Evolutionary conservation across 2,797 vertebrate genomes (phyloP).

Genomic region (Falco novaeseelandiae): DNA sequence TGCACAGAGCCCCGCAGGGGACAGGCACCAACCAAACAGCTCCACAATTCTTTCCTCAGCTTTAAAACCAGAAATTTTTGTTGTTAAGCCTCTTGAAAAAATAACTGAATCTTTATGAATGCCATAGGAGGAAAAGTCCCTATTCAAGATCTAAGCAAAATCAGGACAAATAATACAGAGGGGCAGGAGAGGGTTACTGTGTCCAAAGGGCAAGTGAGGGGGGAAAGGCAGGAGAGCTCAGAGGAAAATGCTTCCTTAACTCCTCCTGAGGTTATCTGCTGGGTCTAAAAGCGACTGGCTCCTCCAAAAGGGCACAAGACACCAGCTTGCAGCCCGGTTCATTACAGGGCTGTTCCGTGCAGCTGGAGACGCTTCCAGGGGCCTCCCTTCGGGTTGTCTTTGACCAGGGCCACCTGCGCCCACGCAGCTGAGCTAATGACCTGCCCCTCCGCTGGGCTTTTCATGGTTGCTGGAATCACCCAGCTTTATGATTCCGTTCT

Average conservation of each 20-base stretch:
- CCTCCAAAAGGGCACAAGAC: background rate
- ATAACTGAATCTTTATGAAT: background rate
- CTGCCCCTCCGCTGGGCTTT: background rate
- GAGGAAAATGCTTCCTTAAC: constrained; percentile 3
- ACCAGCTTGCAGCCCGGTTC: background rate
- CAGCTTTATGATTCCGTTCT: background rate
- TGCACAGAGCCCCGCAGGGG: background rate
- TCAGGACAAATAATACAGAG: background rate
- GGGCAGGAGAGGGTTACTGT: background rate
- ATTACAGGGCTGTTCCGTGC: background rate
- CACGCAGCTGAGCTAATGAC: background rate
- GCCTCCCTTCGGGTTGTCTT: background rate
- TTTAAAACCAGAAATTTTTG: background rate
- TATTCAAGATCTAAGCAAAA: background rate
- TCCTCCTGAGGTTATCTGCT: background rate
- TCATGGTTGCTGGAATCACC: background rate
- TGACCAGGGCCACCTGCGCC: background rate
- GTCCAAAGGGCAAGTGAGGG: background rate
- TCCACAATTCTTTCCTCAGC: background rate
- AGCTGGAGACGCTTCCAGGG: background rate
- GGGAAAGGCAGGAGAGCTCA: background rate
- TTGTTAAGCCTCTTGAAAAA: background rate
- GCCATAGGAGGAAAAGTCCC: background rate
- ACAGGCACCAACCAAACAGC: background rate
- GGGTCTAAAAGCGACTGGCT: background rate